Base-by-base conservation (phyloP, 64 coral and sea anemone genomes). In the Dendrophyllia cribrosa region DNA sequence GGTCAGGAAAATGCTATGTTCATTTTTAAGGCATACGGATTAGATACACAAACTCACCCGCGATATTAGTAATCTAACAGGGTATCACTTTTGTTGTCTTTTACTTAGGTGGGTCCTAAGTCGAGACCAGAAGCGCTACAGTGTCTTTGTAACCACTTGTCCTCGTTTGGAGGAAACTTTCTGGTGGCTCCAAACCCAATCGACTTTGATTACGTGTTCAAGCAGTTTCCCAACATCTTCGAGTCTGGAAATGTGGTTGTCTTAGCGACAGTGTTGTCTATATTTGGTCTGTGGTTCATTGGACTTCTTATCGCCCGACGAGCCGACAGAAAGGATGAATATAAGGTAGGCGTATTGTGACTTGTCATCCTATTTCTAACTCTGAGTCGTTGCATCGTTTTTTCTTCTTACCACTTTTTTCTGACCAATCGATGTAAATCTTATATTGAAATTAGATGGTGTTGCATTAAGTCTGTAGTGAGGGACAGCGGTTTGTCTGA, bases 161-260 rank as follows among this genome's bases (percentile, higher is more conserved):
- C 95, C 0, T 97, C 95, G 25, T 97, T 97, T 88, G 95, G 95
- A 8, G 95, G 95, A 44, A 91, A 97, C 49, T 97, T 97, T 71
- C 90, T 97, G 20, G 95, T 97, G 14, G 91, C 95, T 45, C 95
- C 95, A 4, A 97, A 97, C 48, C 92, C 95, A 14, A 97, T 97
- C 23, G 95, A 97, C 59, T 97, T 97, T 70, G 91, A 94, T 51
- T 94, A 91, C 63, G 95, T 97, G 14, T 74, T 82, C 16, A 73
- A 91, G 47, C 51, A 88, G 58, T 91, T 97, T 65, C 51, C 34
- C 3, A 83, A 90, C 55, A 94, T 94, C 49, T 89, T 86, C 66
- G 95, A 97, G 43, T 77, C 92, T 7, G 89, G 93, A 22, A 97
- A 97, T 75, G 93, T 94, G 59, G 88, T 94, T 43, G 95, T 97